Percentiles rank a stretch among this genome's conserved stretches.
These are phyloP conservation scores for Aphelocoma coerulescens DNA, from an alignment of 2,113 vertebrate species.

Conservation along the genomic window DNA sequence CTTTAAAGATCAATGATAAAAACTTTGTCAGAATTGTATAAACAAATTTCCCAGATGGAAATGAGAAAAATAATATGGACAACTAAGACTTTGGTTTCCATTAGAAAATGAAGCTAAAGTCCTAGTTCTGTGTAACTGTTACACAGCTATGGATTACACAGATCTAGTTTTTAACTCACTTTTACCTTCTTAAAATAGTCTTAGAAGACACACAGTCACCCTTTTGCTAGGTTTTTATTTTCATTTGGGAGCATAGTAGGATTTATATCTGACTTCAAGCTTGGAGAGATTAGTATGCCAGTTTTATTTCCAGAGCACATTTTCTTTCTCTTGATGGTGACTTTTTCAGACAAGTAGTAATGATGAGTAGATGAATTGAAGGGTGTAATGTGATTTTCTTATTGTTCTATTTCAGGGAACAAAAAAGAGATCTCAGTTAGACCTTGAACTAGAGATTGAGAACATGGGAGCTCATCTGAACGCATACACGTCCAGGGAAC, in stretches of 20 bases:
- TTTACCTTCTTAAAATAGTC: background rate
- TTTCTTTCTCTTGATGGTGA: background rate
- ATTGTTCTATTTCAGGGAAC: conserved; percentile 82
- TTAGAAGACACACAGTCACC: background rate
- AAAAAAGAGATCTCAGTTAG: conserved; percentile 94
- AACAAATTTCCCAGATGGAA: background rate
- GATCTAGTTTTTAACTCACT: background rate
- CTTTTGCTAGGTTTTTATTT: background rate
- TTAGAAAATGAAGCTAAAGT: background rate
- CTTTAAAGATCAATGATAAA: background rate
- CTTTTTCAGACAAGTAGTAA: background rate
- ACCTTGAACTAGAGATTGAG: conserved; percentile 97
- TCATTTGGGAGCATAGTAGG: background rate
- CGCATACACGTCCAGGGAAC: conserved; percentile 94
- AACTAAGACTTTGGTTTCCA: background rate
- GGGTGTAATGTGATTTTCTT: background rate
- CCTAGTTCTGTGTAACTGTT: background rate
- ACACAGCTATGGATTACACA: background rate
- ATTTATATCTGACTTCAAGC: background rate
- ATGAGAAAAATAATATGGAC: background rate
- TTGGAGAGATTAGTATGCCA: background rate
- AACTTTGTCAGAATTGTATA: background rate
- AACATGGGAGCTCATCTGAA: conserved; percentile 99
- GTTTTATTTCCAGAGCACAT: background rate
- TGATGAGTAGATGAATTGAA: background rate